phyloP scores from a whole-genome alignment of 2,113 vertebrate species.

The Tachycineta bicolor region DNA sequence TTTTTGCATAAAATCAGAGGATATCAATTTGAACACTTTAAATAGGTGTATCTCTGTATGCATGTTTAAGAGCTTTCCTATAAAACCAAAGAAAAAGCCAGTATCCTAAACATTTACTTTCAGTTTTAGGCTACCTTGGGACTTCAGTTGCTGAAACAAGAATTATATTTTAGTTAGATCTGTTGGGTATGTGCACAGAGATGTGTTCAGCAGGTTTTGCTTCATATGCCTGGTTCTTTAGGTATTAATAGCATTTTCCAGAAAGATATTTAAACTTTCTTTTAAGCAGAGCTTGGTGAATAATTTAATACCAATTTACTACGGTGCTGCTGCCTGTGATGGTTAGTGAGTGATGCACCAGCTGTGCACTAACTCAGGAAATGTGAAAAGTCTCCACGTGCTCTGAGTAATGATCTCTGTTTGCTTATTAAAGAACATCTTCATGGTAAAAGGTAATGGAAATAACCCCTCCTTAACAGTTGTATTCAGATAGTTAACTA shows the following conservation, averaged over 20 bases:
- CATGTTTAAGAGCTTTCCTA: not conserved
- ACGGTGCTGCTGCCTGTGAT: not conserved
- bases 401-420: not conserved
- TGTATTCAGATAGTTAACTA: not conserved
- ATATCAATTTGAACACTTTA: not conserved
- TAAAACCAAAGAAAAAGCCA: not conserved
- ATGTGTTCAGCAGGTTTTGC: not conserved
- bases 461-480: not conserved
- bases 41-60: not conserved
- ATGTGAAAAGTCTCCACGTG: not conserved
- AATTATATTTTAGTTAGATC: not conserved
- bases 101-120: not conserved
- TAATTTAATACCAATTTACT: conserved; percentile 19
- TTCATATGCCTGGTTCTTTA: not conserved
- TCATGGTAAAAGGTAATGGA: not conserved
- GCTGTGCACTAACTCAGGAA: not conserved
- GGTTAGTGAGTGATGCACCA: not conserved
- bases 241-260: not conserved
- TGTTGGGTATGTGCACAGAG: not conserved
- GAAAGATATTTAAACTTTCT: not conserved
- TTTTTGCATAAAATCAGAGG: not conserved
- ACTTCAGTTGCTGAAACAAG: not conserved
- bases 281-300: not conserved
- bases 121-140: not conserved
- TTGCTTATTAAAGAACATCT: not conserved